Conservation (phyloP, 2,113 vertebrate genomes). For the Coturnix japonica region DNA sequence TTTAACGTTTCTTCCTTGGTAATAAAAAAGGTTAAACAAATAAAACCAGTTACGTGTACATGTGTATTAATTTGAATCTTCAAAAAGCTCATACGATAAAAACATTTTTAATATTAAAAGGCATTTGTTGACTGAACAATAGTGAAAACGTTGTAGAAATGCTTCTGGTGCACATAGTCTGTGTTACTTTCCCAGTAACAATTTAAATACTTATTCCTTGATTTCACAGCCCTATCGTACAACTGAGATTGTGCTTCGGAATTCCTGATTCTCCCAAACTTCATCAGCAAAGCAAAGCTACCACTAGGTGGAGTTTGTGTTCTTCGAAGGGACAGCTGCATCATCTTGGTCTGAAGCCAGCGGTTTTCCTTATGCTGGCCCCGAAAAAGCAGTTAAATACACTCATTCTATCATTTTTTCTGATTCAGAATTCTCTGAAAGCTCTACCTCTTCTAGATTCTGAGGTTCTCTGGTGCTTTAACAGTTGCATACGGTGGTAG, state of each 20-base stretch:
- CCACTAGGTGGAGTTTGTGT: conserved; percentile 40
- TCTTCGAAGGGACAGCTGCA: neutral
- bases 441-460: neutral
- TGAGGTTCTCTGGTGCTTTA: neutral
- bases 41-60: neutral
- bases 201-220: neutral
- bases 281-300: neutral
- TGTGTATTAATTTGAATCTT: neutral
- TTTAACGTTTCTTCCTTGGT: neutral
- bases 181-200: neutral
- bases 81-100: neutral
- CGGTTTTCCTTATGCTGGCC: conserved; percentile 9
- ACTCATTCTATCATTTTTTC: neutral
- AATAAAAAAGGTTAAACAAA: conserved; percentile 6
- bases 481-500: neutral
- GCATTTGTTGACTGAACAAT: neutral
- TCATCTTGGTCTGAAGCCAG: neutral
- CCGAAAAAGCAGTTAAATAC: neutral
- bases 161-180: neutral
- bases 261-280: neutral
- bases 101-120: neutral
- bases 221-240: neutral
- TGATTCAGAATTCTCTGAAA: neutral
- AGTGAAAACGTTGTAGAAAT: neutral
- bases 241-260: neutral